Evolutionary conservation across 2,797 vertebrate genomes (phyloP), one percentile per base, ranked within the genome.

Genomic region (Merluccius polli): DNA sequence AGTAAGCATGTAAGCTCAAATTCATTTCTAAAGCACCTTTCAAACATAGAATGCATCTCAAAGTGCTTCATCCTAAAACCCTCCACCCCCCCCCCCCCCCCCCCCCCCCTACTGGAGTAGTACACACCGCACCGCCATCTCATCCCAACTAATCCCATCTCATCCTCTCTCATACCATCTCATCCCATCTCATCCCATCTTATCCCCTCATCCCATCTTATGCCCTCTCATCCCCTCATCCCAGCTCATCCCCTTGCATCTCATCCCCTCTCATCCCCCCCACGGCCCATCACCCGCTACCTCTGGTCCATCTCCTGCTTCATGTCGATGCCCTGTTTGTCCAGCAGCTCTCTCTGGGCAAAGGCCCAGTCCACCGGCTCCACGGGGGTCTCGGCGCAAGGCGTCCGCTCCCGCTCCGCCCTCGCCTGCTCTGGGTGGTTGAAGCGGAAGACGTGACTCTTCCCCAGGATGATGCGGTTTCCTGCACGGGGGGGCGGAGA

Each of bases 241-340:
- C n/a, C n/a, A n/a, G n/a, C n/a, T n/a, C n/a, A n/a, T n/a, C n/a
- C n/a, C n/a, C n/a, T 75, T 12, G 65, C 2, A 21, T 75, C 70
- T 70, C 27, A 6, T 3, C 29, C 27, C 30, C 15, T 31, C 21
- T 36, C 68, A 18, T 24, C 29, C 67, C 67, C 15, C 11, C 27
- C 67, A 29, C 67, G 35, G 11, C 15, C 18, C 27, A 38, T 74
- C 8, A 35, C 44, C 44, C n/a, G 72, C 8, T 78, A 99, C 98
- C 98, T 96, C 87, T 99, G 97, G 81, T 98, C 95, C 98, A 99
- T 99, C 89, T 99, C 98, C 88, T 98, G 97, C 86, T 98, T 99
- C 98, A 99, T 99, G 91, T 99, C 98, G 0, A 99, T 99, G 87
- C 98, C 98, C 86, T 99, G 98, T 81, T 99, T 99, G 73, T 99